A percentile compares a stretch with the other conserved stretches of the same genome.
phyloP scores from a whole-genome alignment of 2,888 invertebrate species.

The Formica aserva region DNA sequence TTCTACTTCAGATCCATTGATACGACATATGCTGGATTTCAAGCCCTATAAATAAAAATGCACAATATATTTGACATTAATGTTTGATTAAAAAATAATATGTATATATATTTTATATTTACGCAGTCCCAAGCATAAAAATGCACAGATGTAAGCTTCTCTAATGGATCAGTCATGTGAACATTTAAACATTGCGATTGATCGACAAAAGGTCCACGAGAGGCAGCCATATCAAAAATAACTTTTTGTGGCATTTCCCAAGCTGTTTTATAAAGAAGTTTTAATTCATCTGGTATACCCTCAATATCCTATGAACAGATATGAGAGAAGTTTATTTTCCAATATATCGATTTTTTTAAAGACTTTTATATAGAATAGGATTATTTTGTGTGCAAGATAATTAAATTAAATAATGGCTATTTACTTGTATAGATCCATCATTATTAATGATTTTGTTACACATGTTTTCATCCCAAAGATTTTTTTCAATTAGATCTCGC shows the following conservation, averaged over 20 bases:
- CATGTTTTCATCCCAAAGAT: constrained; percentile 98
- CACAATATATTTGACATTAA: constrained; percentile 3
- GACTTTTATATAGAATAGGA: not conserved
- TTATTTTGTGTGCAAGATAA: not conserved
- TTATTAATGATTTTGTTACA: constrained; percentile 96
- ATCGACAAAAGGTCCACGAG: constrained; percentile 98
- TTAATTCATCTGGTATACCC: constrained; percentile 93
- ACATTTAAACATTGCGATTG: constrained; percentile 99
- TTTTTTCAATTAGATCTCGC: constrained; percentile 95
- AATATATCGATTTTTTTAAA: not conserved
- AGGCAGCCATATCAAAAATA: constrained; percentile 98
- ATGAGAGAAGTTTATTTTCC: not conserved
- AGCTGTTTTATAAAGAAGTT: constrained; percentile 96
- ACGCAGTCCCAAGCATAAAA: constrained; percentile 98
- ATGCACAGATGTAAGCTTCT: constrained; percentile 98
- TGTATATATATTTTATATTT: constrained; percentile 65
- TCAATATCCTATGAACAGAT: constrained; percentile 89
- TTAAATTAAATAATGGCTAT: constrained; percentile 21
- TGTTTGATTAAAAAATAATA: constrained; percentile 3
- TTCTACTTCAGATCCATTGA: not conserved
- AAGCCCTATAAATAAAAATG: constrained; percentile 46
- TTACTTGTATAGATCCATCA: constrained; percentile 94
- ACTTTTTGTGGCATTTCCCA: constrained; percentile 98
- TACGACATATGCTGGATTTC: constrained; percentile 50
- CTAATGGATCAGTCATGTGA: constrained; percentile 97